A percentile compares a stretch with the other conserved stretches of the same genome.
Conservation (phyloP, 2,888 invertebrate genomes). For the Pogonocherus hispidulus region DNA sequence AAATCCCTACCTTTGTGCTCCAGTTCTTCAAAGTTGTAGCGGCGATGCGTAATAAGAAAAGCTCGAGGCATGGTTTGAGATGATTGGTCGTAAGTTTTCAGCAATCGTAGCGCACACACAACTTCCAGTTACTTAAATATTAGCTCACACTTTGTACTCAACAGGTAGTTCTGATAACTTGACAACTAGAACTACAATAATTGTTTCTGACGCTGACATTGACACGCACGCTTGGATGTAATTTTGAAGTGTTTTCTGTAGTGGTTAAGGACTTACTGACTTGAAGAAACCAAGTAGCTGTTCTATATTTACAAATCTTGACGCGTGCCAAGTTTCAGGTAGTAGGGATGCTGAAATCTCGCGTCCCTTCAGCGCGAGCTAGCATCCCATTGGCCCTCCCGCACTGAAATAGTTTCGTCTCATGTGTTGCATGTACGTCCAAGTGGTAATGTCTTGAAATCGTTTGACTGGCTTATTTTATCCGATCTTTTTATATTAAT, state of each 20-base stretch:
- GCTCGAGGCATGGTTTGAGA: slow-evolving; percentile 73
- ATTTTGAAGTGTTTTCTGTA: slow-evolving; percentile 41
- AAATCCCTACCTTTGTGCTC: slow-evolving; percentile 65
- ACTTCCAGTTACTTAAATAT: slow-evolving; percentile 5
- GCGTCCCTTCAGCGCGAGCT: slow-evolving; percentile 33
- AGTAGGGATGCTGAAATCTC: slow-evolving; percentile 54
- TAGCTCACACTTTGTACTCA: slow-evolving; percentile 33
- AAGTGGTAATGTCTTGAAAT: slow-evolving; percentile 24
- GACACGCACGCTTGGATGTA: slow-evolving; percentile 46
- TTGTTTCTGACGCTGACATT: slow-evolving; percentile 39
- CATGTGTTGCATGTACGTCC: slow-evolving; percentile 19
- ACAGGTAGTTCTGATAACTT: slow-evolving; percentile 48
- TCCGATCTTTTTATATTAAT: slow-evolving; percentile 12
- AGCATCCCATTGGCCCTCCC: slow-evolving; percentile 62
- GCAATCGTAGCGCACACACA: slow-evolving; percentile 26
- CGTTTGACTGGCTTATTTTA: slow-evolving; percentile 8
- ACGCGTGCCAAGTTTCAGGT: slow-evolving; percentile 69
- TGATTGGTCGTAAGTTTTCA: slow-evolving; percentile 18
- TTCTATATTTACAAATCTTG: slow-evolving; percentile 69
- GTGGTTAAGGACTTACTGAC: slow-evolving; percentile 61
- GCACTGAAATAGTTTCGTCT: slow-evolving; percentile 49
- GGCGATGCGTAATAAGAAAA: slow-evolving; percentile 75
- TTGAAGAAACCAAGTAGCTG: slow-evolving; percentile 65
- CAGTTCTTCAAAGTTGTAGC: slow-evolving; percentile 70
- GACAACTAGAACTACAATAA: slow-evolving; percentile 49